Evolutionary conservation across 1,140 invertebrate species (phyloP).

Genomic region (Leptoteleia sp.): DNA sequence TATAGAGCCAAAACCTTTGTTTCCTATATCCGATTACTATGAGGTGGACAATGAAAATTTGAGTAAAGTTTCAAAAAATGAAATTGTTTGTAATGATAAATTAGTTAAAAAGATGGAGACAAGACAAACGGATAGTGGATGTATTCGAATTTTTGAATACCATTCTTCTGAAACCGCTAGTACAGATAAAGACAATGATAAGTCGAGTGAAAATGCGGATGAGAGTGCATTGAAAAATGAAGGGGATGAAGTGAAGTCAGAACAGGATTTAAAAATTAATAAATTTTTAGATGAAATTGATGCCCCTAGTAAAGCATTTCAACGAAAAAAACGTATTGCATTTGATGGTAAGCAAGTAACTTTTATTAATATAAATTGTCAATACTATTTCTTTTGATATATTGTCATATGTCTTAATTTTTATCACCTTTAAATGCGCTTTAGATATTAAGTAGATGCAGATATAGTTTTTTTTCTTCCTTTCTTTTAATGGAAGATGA

Average conservation of each 20-base stretch:
- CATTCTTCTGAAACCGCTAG: constrained; percentile 11
- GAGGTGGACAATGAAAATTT: constrained; percentile 22
- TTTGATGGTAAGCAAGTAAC: constrained; percentile 73
- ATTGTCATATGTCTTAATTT: constrained; percentile 8
- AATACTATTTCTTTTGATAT: neutral
- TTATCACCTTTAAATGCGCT: too few relatives aligned
- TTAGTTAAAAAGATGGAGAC: constrained; percentile 67
- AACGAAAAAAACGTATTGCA: constrained; percentile 77
- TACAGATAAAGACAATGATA: constrained; percentile 37
- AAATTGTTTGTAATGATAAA: constrained; percentile 25
- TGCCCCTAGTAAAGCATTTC: constrained; percentile 73
- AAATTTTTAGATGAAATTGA: constrained; percentile 77
- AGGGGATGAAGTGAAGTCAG: constrained; percentile 69
- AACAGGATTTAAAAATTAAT: constrained; percentile 72
- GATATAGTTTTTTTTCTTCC: too few relatives aligned
- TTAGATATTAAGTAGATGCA: too few relatives aligned
- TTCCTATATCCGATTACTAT: constrained; percentile 74
- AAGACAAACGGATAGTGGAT: constrained; percentile 61
- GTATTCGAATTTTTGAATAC: constrained; percentile 70
- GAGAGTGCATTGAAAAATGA: constrained; percentile 38
- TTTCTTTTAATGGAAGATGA: too few relatives aligned
- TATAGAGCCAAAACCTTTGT: constrained; percentile 72
- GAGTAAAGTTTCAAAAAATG: constrained; percentile 2
- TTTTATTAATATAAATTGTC: neutral
- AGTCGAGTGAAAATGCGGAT: constrained; percentile 6